phyloP scores from a whole-genome alignment of 2,797 vertebrate genomes.

The Danionella dracula region DNA sequence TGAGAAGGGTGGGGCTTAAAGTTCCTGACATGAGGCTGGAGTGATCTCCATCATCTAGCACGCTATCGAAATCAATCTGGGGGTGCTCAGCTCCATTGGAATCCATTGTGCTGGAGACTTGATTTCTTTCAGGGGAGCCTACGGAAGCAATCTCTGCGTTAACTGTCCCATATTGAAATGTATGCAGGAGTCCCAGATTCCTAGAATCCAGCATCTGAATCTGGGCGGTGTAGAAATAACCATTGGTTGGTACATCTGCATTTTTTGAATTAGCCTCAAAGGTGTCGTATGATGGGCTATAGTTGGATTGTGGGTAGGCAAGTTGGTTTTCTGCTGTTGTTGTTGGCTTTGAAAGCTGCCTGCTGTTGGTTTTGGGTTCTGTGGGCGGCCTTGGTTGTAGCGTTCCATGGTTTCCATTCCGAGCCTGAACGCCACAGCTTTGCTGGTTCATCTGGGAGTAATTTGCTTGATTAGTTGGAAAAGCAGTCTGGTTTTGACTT shows the following conservation, averaged over 20 bases:
- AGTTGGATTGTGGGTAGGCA: slow-evolving; percentile 59
- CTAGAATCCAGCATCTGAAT: slow-evolving; percentile 82
- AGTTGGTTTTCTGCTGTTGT: slow-evolving; percentile 61
- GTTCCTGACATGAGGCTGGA: slow-evolving; percentile 84
- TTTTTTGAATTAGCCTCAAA: slow-evolving; percentile 59
- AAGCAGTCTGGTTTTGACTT: slow-evolving; percentile 41
- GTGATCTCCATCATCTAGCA: slow-evolving; percentile 86
- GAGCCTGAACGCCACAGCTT: slow-evolving; percentile 59
- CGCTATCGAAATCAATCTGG: slow-evolving; percentile 84
- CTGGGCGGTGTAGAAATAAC: slow-evolving; percentile 81
- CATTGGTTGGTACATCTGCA: slow-evolving; percentile 28
- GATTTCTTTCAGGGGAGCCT: slow-evolving; percentile 68
- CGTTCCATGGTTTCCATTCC: slow-evolving; percentile 50
- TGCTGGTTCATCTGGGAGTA: slow-evolving; percentile 63
- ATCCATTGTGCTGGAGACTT: slow-evolving; percentile 75
- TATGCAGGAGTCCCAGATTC: slow-evolving; percentile 50
- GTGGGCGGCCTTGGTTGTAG: slow-evolving; percentile 75
- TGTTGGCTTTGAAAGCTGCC: slow-evolving; percentile 58
- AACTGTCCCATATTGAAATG: slow-evolving; percentile 8
- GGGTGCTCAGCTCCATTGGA: slow-evolving; percentile 65
- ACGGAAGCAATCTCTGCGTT: slow-evolving; percentile 42
- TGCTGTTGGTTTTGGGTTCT: slow-evolving; percentile 59
- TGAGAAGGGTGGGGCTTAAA: slow-evolving; percentile 82
- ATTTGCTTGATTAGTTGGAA: slow-evolving; percentile 47
- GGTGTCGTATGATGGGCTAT: slow-evolving; percentile 54